Evolutionary conservation across 1,140 invertebrate genomes (phyloP).

Genomic region (Penaeus indicus): DNA sequence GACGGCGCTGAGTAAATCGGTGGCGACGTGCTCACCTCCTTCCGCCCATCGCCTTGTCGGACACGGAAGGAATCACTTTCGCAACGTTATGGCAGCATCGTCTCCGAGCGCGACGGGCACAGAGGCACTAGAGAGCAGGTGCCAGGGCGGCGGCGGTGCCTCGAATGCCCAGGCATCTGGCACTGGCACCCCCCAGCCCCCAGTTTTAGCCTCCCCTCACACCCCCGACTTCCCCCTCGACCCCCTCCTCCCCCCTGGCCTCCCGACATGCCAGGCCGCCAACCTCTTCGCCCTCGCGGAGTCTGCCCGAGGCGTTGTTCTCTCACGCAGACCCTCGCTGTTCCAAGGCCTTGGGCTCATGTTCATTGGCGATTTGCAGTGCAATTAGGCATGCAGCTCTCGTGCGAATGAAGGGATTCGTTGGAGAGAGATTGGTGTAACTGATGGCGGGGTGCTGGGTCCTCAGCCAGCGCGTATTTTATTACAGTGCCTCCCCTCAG

Average conservation of each 20-base stretch:
- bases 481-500: conserved; percentile 54
- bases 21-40: too few species aligned
- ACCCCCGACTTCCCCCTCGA: background rate
- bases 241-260: background rate
- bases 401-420: too few species aligned
- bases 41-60: too few species aligned
- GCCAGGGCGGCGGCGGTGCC: conserved; percentile 32
- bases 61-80: too few species aligned
- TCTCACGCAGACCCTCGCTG: too few species aligned
- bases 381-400: too few species aligned
- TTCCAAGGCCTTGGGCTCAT: too few species aligned
- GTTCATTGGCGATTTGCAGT: too few species aligned
- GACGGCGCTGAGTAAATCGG: too few species aligned
- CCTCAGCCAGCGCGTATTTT: conserved; percentile 24
- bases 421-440: background rate
- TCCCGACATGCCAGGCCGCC: conserved; percentile 3
- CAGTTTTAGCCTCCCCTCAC: conserved; percentile 34
- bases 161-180: conserved; percentile 57
- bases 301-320: background rate
- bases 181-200: conserved; percentile 41
- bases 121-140: background rate
- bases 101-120: background rate
- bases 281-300: background rate
- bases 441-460: conserved; percentile 3
- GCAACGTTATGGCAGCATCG: too few species aligned